Evolutionary conservation across 2,113 vertebrate genomes (phyloP).

Genomic region (Oreochromis tanganicae): DNA sequence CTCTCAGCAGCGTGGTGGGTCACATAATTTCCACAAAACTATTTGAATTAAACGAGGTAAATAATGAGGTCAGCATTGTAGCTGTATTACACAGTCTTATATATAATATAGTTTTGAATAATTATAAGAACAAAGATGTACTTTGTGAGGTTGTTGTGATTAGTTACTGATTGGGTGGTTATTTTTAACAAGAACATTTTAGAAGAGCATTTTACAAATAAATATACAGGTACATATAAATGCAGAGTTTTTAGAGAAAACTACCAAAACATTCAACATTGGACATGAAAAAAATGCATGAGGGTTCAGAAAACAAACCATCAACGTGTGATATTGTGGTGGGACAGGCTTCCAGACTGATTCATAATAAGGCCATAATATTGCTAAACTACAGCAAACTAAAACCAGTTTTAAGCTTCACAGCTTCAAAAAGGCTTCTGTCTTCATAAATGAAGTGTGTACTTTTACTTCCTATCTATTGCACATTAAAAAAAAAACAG

Average conservation of each 20-base stretch:
- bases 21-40: neutral
- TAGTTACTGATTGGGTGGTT: neutral
- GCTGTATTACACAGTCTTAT: too few relatives aligned
- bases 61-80: neutral
- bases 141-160: neutral
- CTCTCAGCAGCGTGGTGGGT: neutral
- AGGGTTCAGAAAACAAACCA: neutral
- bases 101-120: neutral
- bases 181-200: neutral
- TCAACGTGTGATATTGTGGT: neutral
- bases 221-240: neutral
- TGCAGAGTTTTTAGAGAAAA: neutral
- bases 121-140: neutral
- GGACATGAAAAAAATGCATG: neutral
- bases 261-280: neutral
- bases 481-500: too few relatives aligned
- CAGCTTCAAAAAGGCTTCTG: too few relatives aligned
- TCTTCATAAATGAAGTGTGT: too few relatives aligned
- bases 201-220: neutral
- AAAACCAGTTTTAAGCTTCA: too few relatives aligned
- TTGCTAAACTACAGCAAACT: too few relatives aligned
- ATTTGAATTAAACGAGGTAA: neutral
- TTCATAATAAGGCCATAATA: neutral
- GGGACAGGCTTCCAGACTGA: neutral
- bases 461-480: too few relatives aligned